Conservation (phyloP, 2,113 vertebrate genomes). For the Thinocorus orbignyianus region DNA sequence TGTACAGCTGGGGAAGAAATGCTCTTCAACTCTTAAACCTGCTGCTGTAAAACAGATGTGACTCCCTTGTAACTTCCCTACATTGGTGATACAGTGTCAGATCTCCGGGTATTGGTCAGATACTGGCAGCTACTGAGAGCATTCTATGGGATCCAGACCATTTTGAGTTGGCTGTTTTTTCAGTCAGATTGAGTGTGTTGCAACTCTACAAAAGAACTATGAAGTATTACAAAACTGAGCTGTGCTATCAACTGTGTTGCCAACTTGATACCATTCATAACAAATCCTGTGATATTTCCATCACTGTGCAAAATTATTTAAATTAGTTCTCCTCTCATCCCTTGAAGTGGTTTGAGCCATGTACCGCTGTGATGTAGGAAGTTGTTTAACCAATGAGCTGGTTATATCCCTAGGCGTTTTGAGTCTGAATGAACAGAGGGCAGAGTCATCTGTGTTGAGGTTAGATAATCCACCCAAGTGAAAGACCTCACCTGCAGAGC, state of each 20-base stretch:
- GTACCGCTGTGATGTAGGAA: background rate
- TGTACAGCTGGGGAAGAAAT: background rate
- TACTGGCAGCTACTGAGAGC: background rate
- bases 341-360: constrained; percentile 14
- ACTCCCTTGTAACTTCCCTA: background rate
- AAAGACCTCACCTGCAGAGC: background rate
- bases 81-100: background rate
- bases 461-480: background rate
- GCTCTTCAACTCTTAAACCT: background rate
- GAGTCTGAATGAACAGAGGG: constrained; percentile 33
- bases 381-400: background rate
- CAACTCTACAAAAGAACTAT: background rate
- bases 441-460: background rate
- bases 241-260: background rate
- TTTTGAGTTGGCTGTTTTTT: background rate
- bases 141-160: background rate
- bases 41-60: background rate
- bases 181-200: background rate
- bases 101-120: background rate
- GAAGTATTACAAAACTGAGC: background rate
- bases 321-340: background rate
- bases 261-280: background rate
- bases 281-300: constrained; percentile 17
- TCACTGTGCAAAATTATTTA: background rate
- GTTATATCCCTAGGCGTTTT: background rate